phyloP scores from a whole-genome alignment of 2,113 vertebrate genomes.

The Odontophorus gujanensis region DNA sequence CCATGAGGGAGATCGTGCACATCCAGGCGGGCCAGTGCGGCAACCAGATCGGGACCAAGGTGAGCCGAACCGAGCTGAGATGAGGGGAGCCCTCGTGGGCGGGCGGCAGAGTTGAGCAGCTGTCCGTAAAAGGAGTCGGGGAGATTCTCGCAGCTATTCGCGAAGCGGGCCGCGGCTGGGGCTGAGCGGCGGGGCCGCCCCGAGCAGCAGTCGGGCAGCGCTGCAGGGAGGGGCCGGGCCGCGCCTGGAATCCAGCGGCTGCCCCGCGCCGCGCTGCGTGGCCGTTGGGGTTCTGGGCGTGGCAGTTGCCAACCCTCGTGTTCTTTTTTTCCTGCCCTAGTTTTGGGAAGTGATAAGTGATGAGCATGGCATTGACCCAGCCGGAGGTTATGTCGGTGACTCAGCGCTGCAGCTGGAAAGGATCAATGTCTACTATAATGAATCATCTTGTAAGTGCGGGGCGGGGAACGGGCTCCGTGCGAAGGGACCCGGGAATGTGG shows the following conservation, averaged over 20 bases:
- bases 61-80: constrained; percentile 42
- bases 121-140: constrained; percentile 30
- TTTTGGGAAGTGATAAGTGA: constrained; percentile 98
- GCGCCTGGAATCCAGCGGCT: constrained; percentile 62
- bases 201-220: too few relatives aligned
- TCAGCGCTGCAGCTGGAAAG: constrained; percentile 90
- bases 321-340: constrained; percentile 42
- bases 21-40: constrained; percentile 95
- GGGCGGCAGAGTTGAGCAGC: too few relatives aligned
- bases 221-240: constrained; percentile 1
- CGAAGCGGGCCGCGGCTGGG: background rate
- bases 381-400: constrained; percentile 90
- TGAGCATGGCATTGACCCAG: constrained; percentile 91
- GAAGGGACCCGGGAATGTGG: background rate
- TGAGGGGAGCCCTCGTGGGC: background rate
- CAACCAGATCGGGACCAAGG: constrained; percentile 95
- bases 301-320: background rate
- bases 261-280: background rate
- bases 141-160: background rate
- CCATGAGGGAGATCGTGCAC: constrained; percentile 94
- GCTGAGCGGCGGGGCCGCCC: background rate
- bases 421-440: constrained; percentile 94
- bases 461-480: background rate
- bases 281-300: background rate
- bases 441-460: constrained; percentile 89